Evolutionary conservation across 1,140 invertebrate genomes (phyloP), one percentile per base, ranked within the genome.

Genomic region (Wasmannia auropunctata): DNA sequence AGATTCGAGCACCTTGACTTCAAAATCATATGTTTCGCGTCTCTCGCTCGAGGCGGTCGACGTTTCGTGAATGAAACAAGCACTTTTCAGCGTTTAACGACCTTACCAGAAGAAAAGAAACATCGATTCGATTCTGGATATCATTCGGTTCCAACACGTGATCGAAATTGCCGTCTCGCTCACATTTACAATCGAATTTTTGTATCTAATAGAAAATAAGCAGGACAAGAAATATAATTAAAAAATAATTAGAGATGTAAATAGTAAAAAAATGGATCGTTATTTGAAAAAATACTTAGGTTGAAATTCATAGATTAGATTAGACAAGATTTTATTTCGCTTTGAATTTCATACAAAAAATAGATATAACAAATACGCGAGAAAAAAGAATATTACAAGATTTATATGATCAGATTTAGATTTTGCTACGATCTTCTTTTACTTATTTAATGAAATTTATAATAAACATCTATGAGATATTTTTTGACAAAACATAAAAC

Each of bases 11-110:
- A 40, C 11, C 34, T 69, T 70, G 63, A 49, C 37, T 67, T 65
- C 22, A 37, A 88, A 87, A 88, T 87, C 83, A 85, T 62, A 86
- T 85, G 85, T 89, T 90, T 34, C 31, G 14, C 40, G 31, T 40
- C 54, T 19, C 19, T 51, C 28, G 77, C 69, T 80, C 28, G 43
- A 63, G 89, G 86, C 86, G 10, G 19, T 22, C 8, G 49, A 31
- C 19, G 67, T 90, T 81, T 89, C 75, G 67, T 90, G 88, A 90
- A 90, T 90, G 89, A 87, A 89, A 81, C 40, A 25, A 22, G 46
- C 72, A 62, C 56, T 84, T 85, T 89, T 70, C 65, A 43, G 69
- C 74, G 79, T 90, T 89, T 87, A 89, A 89, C 80, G 87, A 87
- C 58, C 85, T 54, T 14, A 25, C 14, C 16, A 28, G 28, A 69